These are phyloP conservation scores for Suillia variegata DNA, from an alignment of 2,888 invertebrate species.

Conservation along the genomic window DNA sequence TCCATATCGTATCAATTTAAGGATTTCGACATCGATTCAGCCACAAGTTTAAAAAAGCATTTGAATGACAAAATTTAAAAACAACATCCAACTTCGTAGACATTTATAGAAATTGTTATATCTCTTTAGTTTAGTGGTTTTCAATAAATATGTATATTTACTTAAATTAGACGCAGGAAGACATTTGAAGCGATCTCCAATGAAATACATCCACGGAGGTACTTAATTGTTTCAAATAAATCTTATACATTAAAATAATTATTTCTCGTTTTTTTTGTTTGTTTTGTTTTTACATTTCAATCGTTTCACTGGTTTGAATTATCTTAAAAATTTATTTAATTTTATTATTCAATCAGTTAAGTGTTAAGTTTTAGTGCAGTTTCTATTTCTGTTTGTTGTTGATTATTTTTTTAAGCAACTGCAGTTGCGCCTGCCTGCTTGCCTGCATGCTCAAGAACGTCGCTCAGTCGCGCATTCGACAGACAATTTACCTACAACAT, in stretches of 20 bases:
- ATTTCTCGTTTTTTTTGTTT: neutral
- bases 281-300: neutral
- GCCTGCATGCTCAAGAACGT: neutral
- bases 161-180: constrained; percentile 3
- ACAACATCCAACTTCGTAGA: too few relatives aligned
- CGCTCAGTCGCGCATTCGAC: too few relatives aligned
- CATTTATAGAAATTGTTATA: too few relatives aligned
- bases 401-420: too few relatives aligned
- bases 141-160: constrained; percentile 2
- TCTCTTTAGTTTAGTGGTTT: neutral
- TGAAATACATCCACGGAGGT: neutral
- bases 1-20: too few relatives aligned
- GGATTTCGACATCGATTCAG: too few relatives aligned
- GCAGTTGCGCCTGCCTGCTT: too few relatives aligned
- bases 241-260: neutral
- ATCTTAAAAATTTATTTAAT: neutral
- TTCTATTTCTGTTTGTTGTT: too few relatives aligned
- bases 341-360: neutral
- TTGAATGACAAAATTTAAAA: too few relatives aligned
- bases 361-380: too few relatives aligned
- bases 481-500: too few relatives aligned
- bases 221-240: neutral
- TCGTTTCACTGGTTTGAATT: neutral
- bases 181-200: neutral
- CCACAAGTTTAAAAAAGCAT: too few relatives aligned